Conservation (phyloP, 2,113 vertebrate species). For the Nothocercus nigrocapillus region DNA sequence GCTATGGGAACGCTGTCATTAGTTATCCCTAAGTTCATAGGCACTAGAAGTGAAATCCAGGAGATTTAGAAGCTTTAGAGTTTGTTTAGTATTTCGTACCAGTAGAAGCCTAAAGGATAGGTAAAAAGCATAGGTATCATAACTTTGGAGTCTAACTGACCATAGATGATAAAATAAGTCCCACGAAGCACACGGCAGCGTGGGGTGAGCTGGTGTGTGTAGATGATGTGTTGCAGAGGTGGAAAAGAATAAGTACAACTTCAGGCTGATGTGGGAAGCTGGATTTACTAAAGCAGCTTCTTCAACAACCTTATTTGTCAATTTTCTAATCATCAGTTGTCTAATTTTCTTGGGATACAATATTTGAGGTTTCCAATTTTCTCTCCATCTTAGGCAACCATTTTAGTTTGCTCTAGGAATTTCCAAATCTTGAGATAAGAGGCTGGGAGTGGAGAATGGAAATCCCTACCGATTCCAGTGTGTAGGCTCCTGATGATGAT, state of each 20-base stretch:
- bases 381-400: not conserved
- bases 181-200: fast-evolving
- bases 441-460: not conserved
- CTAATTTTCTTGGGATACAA: not conserved
- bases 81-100: not conserved
- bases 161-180: not conserved
- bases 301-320: not conserved
- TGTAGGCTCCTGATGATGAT: not conserved
- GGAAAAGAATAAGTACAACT: not conserved
- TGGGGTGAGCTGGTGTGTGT: not conserved
- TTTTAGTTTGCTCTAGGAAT: not conserved
- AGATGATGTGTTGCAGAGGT: fast-evolving
- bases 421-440: not conserved
- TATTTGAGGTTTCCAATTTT: not conserved
- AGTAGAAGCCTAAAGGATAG: not conserved
- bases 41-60: not conserved
- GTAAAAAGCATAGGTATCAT: not conserved
- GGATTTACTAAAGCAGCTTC: not conserved
- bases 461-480: not conserved
- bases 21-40: not conserved
- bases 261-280: not conserved
- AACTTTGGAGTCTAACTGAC: not conserved
- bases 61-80: not conserved
- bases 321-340: not conserved
- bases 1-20: fast-evolving